A percentile compares a stretch with the other conserved stretches of the same genome.
These are phyloP conservation scores for Papilio protenor DNA, from an alignment of 2,888 invertebrate genomes.

Conservation along the genomic window DNA sequence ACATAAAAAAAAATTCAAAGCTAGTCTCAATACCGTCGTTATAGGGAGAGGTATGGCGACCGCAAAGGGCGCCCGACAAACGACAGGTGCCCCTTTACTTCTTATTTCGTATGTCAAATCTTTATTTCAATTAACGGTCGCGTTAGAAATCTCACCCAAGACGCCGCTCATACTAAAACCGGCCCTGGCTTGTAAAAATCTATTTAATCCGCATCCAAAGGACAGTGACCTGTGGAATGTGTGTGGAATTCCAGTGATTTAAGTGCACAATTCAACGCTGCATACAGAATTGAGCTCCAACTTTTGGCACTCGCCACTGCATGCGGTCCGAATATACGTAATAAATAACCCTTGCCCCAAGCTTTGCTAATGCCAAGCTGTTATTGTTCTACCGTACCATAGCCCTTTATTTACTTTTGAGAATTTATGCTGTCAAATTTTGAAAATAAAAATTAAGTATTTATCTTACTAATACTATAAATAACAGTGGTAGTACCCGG, in stretches of 20 bases:
- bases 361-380: constrained; percentile 18
- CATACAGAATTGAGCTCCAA: constrained; percentile 37
- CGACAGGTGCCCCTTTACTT: too few relatives aligned
- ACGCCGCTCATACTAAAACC: too few relatives aligned
- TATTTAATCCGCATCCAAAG: constrained; percentile 11
- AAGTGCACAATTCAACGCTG: constrained; percentile 37
- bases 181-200: background rate
- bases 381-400: constrained; percentile 19
- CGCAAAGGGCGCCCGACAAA: too few relatives aligned
- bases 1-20: too few relatives aligned
- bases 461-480: too few relatives aligned
- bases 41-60: too few relatives aligned
- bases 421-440: background rate
- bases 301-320: constrained; percentile 38
- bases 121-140: too few relatives aligned
- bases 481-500: too few relatives aligned
- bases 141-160: too few relatives aligned
- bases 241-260: constrained; percentile 41
- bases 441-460: background rate
- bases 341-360: constrained; percentile 20
- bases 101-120: too few relatives aligned
- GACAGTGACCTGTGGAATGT: constrained; percentile 39
- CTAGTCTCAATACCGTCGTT: too few relatives aligned
- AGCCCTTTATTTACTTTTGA: constrained; percentile 7
- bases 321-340: constrained; percentile 33